Conservation (phyloP, 2,888 invertebrate genomes). For the Cheilosia variabilis region DNA sequence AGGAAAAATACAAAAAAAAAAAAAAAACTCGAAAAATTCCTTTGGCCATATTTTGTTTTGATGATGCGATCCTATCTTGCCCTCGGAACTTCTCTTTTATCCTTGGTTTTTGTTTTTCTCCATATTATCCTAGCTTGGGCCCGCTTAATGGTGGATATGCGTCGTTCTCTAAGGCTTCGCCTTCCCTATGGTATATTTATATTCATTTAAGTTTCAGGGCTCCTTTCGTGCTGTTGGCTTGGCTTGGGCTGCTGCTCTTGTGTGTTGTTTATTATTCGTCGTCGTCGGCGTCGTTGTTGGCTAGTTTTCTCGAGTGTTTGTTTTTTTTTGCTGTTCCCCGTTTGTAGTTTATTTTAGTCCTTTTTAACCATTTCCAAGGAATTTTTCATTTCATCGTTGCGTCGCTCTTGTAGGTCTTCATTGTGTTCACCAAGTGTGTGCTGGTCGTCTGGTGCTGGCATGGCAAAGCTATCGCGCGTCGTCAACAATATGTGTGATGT, state of each 20-base stretch:
- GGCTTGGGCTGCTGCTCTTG: not conserved
- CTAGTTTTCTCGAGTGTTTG: slow-evolving; percentile 46
- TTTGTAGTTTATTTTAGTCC: slow-evolving; percentile 56
- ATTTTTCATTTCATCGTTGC: slow-evolving; percentile 36
- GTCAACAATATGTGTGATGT: slow-evolving; percentile 26
- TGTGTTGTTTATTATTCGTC: slow-evolving; percentile 50
- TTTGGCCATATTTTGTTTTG: slow-evolving; percentile 61
- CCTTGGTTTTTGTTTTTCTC: slow-evolving; percentile 33
- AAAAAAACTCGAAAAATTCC: slow-evolving; percentile 59
- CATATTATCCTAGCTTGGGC: slow-evolving; percentile 24
- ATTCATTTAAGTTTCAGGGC: slow-evolving; percentile 27
- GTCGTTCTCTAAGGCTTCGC: slow-evolving; percentile 11
- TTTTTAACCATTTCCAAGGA: slow-evolving; percentile 67
- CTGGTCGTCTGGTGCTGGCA: not conserved
- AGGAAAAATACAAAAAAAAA: not conserved
- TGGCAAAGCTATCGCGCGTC: slow-evolving; percentile 6
- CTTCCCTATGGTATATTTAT: slow-evolving; percentile 19
- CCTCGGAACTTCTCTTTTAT: slow-evolving; percentile 61
- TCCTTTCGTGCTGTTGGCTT: slow-evolving; percentile 4
- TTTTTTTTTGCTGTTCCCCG: slow-evolving; percentile 13
- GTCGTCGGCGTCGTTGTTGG: slow-evolving; percentile 38
- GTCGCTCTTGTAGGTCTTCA: slow-evolving; percentile 58
- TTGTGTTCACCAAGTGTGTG: slow-evolving; percentile 14
- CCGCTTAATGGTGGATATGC: slow-evolving; percentile 23
- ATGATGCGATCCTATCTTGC: slow-evolving; percentile 63